Evolutionary conservation across 2,113 vertebrate genomes (phyloP).

Genomic region (Sporophila hypoxantha): DNA sequence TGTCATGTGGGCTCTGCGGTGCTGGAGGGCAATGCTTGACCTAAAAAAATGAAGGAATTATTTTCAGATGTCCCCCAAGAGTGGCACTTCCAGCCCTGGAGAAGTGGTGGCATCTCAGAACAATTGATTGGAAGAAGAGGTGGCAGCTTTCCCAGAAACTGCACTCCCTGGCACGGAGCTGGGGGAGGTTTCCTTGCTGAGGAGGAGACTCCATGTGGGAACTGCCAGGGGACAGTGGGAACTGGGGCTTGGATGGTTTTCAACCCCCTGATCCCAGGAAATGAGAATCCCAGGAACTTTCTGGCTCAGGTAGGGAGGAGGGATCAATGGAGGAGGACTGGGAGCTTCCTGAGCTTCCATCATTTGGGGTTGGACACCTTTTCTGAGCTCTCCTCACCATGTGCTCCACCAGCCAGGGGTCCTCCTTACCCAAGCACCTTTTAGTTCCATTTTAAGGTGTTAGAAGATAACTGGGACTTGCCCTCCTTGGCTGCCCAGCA

Average conservation of each 20-base stretch:
- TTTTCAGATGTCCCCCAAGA: conserved; percentile 47
- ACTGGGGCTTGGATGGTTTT: neutral
- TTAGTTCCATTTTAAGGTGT: too few species aligned
- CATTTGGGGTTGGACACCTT: neutral
- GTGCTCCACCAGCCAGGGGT: neutral
- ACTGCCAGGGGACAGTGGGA: neutral
- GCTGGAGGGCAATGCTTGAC: conserved; percentile 46
- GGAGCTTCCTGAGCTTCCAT: neutral
- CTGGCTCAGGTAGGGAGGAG: neutral
- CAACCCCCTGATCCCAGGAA: neutral
- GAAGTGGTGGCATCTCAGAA: conserved; percentile 34
- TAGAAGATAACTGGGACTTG: neutral
- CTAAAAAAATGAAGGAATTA: conserved; percentile 47
- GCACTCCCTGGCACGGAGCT: conserved; percentile 22
- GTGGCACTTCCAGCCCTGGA: conserved; percentile 35
- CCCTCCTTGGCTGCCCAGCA: neutral
- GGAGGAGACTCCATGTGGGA: conserved; percentile 11
- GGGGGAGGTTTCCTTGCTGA: conserved; percentile 13
- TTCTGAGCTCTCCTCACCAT: neutral
- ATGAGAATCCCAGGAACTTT: neutral
- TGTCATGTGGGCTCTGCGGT: conserved; percentile 12
- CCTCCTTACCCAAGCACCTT: neutral
- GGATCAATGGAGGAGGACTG: neutral
- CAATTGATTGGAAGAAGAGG: conserved; percentile 32
- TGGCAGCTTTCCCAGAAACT: conserved; percentile 55